These are phyloP conservation scores for Caprella mutica DNA, from an alignment of 2,888 invertebrate genomes.

Conservation along the genomic window DNA sequence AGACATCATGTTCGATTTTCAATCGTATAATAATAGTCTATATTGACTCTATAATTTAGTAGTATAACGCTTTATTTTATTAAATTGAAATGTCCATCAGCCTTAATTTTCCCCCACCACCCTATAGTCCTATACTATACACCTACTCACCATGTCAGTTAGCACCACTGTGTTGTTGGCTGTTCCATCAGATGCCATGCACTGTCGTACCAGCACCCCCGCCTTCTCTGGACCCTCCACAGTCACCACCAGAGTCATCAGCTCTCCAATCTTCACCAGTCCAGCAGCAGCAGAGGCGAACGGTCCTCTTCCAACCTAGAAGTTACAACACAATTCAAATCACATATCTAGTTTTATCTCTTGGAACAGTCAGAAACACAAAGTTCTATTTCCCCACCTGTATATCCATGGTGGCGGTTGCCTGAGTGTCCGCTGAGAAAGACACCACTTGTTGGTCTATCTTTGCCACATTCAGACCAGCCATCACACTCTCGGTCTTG, in stretches of 20 bases:
- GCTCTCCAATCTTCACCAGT: slow-evolving; percentile 66
- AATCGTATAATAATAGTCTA: too few relatives aligned
- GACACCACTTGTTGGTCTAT: slow-evolving; percentile 66
- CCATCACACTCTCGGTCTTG: slow-evolving; percentile 37
- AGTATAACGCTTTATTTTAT: too few relatives aligned
- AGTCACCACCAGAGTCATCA: slow-evolving; percentile 66
- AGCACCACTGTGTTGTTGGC: slow-evolving; percentile 55
- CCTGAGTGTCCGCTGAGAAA: slow-evolving; percentile 66
- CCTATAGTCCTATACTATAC: too few relatives aligned
- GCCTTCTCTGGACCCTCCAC: slow-evolving; percentile 68
- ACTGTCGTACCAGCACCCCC: slow-evolving; percentile 63
- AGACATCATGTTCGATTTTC: too few relatives aligned
- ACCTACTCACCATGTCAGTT: slow-evolving; percentile 51
- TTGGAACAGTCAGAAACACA: not conserved
- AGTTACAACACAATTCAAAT: not conserved
- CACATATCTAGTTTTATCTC: slow-evolving; percentile 6
- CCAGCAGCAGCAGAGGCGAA: slow-evolving; percentile 64
- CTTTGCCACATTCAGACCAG: slow-evolving; percentile 65
- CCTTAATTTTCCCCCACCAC: too few relatives aligned
- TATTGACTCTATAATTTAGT: too few relatives aligned
- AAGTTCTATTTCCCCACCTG: slow-evolving; percentile 42
- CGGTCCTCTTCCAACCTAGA: slow-evolving; percentile 56
- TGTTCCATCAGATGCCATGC: slow-evolving; percentile 59
- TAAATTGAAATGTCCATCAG: too few relatives aligned
- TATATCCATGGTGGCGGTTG: slow-evolving; percentile 64